These are phyloP conservation scores for Sitta europaea DNA, from an alignment of 2,113 vertebrate species.

Conservation along the genomic window DNA sequence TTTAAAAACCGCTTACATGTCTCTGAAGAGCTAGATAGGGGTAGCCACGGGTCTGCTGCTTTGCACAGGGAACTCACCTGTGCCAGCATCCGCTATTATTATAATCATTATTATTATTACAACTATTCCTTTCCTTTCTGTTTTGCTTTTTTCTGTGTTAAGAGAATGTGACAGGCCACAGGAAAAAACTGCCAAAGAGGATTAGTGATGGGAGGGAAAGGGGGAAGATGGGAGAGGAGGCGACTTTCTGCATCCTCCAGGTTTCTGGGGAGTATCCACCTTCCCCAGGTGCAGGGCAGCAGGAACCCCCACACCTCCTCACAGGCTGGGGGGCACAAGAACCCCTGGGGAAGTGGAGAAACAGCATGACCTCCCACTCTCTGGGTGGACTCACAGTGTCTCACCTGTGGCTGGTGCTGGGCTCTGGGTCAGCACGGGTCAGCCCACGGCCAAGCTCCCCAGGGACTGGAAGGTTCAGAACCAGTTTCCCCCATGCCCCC, in stretches of 20 bases:
- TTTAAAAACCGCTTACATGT: conserved; percentile 19
- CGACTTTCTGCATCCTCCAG: background rate
- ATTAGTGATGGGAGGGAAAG: background rate
- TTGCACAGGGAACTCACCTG: background rate
- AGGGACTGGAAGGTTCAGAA: background rate
- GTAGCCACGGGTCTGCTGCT: conserved; percentile 12
- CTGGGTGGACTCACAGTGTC: background rate
- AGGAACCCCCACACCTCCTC: background rate
- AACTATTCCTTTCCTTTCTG: background rate
- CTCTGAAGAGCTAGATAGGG: background rate
- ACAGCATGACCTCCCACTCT: background rate
- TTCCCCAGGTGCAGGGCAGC: accelerated
- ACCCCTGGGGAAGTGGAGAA: background rate
- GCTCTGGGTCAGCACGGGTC: background rate
- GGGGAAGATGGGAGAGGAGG: background rate
- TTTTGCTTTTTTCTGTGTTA: background rate
- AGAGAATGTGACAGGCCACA: background rate
- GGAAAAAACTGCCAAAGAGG: conserved; percentile 6
- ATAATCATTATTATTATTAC: conserved; percentile 46
- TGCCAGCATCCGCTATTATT: conserved; percentile 46
- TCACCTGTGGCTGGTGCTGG: background rate
- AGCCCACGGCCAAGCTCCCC: background rate
- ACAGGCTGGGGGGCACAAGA: background rate
- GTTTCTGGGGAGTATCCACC: background rate
- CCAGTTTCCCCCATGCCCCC: background rate